These are phyloP conservation scores for Acanthococcus lagerstroemiae DNA, from an alignment of 2,888 invertebrate species.

Conservation along the genomic window DNA sequence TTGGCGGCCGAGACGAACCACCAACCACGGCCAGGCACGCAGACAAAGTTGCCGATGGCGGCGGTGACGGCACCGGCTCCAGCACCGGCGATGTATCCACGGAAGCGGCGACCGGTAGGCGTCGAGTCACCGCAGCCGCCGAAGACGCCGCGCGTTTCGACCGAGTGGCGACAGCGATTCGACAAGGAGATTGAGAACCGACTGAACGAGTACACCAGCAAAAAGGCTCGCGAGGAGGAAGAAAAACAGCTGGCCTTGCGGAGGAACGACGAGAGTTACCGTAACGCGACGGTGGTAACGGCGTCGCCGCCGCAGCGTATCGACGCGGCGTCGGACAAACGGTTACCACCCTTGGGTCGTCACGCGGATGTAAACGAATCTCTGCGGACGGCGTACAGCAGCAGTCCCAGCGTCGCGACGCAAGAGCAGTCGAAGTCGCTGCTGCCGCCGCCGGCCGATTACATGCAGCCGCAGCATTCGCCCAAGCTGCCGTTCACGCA, in stretches of 20 bases:
- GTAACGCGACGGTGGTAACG: neutral
- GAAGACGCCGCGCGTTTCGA: slow-evolving; percentile 42
- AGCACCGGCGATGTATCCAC: slow-evolving; percentile 36
- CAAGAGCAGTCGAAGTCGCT: too few species aligned
- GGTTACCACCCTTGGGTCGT: neutral
- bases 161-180: slow-evolving; percentile 47
- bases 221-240: slow-evolving; percentile 43
- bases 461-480: neutral
- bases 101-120: slow-evolving; percentile 18
- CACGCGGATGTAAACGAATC: neutral
- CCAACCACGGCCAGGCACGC: neutral
- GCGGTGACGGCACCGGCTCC: slow-evolving; percentile 35
- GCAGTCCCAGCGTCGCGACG: too few species aligned
- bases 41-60: slow-evolving; percentile 19
- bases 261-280: slow-evolving; percentile 40
- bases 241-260: slow-evolving; percentile 44
- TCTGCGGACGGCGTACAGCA: neutral
- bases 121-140: slow-evolving; percentile 26
- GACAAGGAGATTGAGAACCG: slow-evolving; percentile 50
- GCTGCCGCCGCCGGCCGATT: neutral
- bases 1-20: neutral
- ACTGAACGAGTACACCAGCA: slow-evolving; percentile 42
- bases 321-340: neutral
- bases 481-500: neutral
- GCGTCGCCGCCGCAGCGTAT: neutral